Percentiles rank a stretch among this genome's conserved stretches.
phyloP scores from a whole-genome alignment of 37 sponge, comb jelly and placozoan genomes.

The Spongia lamella region DNA sequence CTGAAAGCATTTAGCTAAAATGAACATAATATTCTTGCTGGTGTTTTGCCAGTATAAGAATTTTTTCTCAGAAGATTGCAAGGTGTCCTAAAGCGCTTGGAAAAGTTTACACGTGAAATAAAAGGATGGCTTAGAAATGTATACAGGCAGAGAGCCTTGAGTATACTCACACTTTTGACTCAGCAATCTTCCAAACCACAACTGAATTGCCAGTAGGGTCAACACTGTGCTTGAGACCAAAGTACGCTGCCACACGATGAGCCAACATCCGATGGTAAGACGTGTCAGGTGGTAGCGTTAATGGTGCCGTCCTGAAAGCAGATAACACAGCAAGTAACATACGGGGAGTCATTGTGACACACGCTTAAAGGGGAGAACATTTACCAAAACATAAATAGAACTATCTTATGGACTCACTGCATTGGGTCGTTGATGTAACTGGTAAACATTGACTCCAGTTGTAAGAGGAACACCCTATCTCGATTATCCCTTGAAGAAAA shows the following conservation, averaged over 20 bases:
- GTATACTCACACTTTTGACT: slow-evolving; percentile 86
- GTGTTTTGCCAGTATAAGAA: no score
- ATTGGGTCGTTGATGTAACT: slow-evolving; percentile 56
- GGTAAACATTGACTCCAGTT: slow-evolving; percentile 70
- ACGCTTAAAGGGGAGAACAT: no score
- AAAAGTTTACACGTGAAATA: no score
- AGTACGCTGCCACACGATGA: slow-evolving; percentile 90
- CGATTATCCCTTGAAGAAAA: background rate
- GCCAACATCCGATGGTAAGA: slow-evolving; percentile 90
- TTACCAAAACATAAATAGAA: no score
- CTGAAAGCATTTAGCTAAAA: no score
- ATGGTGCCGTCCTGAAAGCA: slow-evolving; percentile 37
- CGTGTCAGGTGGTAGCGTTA: slow-evolving; percentile 74
- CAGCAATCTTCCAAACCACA: slow-evolving; percentile 74
- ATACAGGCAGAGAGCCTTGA: no score
- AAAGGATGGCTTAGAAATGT: no score
- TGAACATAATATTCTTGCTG: no score
- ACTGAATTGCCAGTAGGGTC: slow-evolving; percentile 81
- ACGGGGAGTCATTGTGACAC: no score
- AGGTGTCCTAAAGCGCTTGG: no score
- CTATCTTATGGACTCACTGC: slow-evolving; percentile 11
- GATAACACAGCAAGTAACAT: background rate
- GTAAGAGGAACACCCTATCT: slow-evolving; percentile 60
- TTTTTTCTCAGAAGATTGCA: no score
- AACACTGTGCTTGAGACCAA: slow-evolving; percentile 89